Evolutionary conservation across 2,797 vertebrate species (phyloP), one percentile per base, ranked within the genome.

Genomic region (Sardinella longiceps): DNA sequence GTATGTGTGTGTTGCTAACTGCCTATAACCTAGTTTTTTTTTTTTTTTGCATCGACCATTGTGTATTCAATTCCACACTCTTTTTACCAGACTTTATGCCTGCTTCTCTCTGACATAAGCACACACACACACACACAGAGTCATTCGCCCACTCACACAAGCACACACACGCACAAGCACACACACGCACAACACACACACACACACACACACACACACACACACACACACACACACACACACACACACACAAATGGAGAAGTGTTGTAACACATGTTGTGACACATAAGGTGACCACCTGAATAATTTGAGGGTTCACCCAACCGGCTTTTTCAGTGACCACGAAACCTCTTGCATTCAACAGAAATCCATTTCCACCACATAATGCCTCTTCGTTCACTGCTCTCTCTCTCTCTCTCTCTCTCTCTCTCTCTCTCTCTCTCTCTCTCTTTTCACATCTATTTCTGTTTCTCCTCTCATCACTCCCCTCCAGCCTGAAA

Each of bases 151-250:
- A 3, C 60, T 28, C 60, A 1, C n/a, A 25, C 58, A 28, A 6
- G 30, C 60, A 66, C 60, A n/a, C n/a, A n/a, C n/a, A n/a, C n/a
- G n/a, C n/a, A n/a, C n/a, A n/a, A n/a, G n/a, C n/a, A n/a, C n/a
- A n/a, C n/a, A n/a, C n/a, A n/a, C n/a, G n/a, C n/a, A n/a, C n/a
- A n/a, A n/a, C n/a, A n/a, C n/a, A n/a, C n/a, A n/a, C n/a, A n/a
- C n/a, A 28, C 60, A 30, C 60, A 66, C 60, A 66, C 60, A 66
- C 60, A 66, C 60, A 66, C 25, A 66, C 60, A 66, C 60, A 30
- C 60, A 7, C 80, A 48, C 43, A 48, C 53, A 20, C 15, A 60
- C 83, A 63, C 77, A 51, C 82, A 70, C 18, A 6, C 58, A 50
- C 82, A 25, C 25, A 81, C 74, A 81, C 74, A 58, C 74, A 80